Base-by-base conservation (phyloP, 2,113 vertebrate species). In the Prolemur simus region DNA sequence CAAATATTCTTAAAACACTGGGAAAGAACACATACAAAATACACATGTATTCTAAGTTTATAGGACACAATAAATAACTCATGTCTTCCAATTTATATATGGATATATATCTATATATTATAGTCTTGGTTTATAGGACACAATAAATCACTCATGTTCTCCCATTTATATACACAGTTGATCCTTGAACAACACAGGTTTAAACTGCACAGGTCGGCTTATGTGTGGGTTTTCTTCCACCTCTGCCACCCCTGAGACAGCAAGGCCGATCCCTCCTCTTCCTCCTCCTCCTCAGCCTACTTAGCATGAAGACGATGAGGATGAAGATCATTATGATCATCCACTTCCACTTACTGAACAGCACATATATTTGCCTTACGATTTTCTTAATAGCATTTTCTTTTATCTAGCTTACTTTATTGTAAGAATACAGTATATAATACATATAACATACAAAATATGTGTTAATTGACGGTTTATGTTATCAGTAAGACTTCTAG, bases 1-100 rank as follows among this genome's bases (percentile, higher is more conserved):
- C 80, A 69, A 90, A 96, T 47, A 97, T 34, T 89, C 56, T 81
- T 89, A 29, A 95, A 86, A 13, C 42, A 63, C 21, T 81, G 23
- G 13, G 13, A 82, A 95, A 74, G 17, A 27, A 34, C 27, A 94
- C 13, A 74, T 56, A 95, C 63, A 6, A 34, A 14, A 15, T 15
- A 66, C 63, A 66, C 15, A 66, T 34, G 63, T 32, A 83, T 83
- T 74, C 45, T 84, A 23, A 64, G 21, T 27, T 82, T 82, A 27
- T 18, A 63, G 25, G 5, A 74, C 60, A 89, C 42, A 83, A 37
- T 56, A 37, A 88, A 89, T 34, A 27, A 74, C n/a, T 17, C 9
- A 10, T 29, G 2, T 39, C 25, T 20, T 89, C 17, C 47, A 83
- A 29, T 14, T 64, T 82, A 52, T 49, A 81, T 73, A 10, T 52